These are phyloP conservation scores for Tenthredo notha DNA, from an alignment of 2,888 invertebrate species.

Conservation along the genomic window DNA sequence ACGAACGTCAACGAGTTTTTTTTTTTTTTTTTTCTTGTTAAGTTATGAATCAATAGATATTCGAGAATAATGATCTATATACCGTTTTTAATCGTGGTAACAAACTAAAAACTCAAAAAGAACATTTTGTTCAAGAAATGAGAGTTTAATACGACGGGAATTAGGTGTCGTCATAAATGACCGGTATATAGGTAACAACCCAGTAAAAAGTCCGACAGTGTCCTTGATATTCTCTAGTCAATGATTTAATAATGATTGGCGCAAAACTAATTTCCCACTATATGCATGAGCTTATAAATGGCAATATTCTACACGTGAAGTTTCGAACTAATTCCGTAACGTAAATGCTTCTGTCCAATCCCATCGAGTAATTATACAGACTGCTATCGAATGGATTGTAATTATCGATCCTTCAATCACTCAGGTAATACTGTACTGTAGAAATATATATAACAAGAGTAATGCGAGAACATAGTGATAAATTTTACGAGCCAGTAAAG, in stretches of 20 bases:
- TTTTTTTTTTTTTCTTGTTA: too few relatives aligned
- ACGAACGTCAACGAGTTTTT: not conserved
- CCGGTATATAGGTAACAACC: not conserved
- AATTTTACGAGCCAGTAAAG: slow-evolving; percentile 30
- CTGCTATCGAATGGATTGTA: not conserved
- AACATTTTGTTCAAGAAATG: not conserved
- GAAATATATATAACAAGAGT: not conserved
- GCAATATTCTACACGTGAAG: not conserved
- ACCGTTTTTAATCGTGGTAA: too few relatives aligned
- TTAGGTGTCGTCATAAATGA: not conserved
- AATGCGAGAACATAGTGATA: slow-evolving; percentile 2
- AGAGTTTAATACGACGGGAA: not conserved
- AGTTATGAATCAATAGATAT: not conserved
- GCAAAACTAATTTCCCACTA: not conserved
- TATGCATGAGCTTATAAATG: not conserved
- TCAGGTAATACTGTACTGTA: not conserved
- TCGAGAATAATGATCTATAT: too few relatives aligned
- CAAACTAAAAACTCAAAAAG: too few relatives aligned
- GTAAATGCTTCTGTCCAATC: not conserved
- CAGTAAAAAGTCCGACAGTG: not conserved
- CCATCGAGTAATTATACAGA: not conserved
- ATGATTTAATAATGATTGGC: not conserved
- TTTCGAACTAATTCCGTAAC: not conserved
- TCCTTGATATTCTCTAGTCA: not conserved
- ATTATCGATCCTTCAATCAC: slow-evolving; percentile 31